Evolutionary conservation across 2,113 vertebrate species (phyloP).

Genomic region (Murina feae): DNA sequence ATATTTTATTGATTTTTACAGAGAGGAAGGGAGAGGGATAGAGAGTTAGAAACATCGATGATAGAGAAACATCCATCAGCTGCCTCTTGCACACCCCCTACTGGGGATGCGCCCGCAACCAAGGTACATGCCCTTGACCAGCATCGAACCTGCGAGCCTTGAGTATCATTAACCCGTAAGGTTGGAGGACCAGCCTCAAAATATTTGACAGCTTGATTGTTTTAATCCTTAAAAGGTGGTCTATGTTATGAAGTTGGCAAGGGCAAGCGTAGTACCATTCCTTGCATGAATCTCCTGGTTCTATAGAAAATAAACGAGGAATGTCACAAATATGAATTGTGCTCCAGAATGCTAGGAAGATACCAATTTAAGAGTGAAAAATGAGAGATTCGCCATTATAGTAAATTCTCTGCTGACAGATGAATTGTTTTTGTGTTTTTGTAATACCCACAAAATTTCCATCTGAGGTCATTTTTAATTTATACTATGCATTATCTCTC

Average conservation of each 20-base stretch:
- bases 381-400: neutral
- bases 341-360: neutral
- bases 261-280: neutral
- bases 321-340: neutral
- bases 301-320: neutral
- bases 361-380: neutral
- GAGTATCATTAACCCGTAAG: neutral
- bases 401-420: slow-evolving; percentile 43
- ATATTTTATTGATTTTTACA: no score
- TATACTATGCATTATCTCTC: slow-evolving; percentile 33
- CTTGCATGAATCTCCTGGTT: neutral
- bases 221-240: neutral
- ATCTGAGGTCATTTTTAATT: slow-evolving; percentile 56
- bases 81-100: no score
- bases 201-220: neutral
- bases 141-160: no score
- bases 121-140: no score
- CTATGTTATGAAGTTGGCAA: neutral
- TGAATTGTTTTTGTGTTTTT: slow-evolving; percentile 39
- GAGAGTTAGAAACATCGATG: no score
- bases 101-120: no score
- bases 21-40: no score
- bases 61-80: no score
- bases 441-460: slow-evolving; percentile 45
- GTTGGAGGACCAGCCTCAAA: neutral